phyloP scores from a whole-genome alignment of 2,888 invertebrate species.

The Ennomos fuscantarius region DNA sequence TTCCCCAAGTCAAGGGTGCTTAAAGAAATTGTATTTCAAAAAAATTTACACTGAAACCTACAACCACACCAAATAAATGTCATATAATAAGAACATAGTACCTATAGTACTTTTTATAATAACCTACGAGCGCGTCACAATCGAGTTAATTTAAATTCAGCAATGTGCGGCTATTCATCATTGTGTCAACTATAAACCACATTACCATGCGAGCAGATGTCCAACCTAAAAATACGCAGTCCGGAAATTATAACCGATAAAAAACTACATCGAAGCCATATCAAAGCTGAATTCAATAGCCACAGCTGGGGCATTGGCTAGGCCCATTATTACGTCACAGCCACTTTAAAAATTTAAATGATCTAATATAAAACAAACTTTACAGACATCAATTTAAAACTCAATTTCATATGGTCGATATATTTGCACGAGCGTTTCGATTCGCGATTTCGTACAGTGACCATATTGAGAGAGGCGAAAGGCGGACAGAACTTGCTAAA shows the following conservation, averaged over 20 bases:
- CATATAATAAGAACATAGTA: too few relatives aligned
- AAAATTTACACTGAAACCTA: too few relatives aligned
- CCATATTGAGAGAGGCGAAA: constrained; percentile 48
- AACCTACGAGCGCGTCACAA: not conserved
- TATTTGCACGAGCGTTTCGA: constrained; percentile 9
- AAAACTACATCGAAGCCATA: constrained; percentile 3
- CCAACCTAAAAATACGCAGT: constrained; percentile 15
- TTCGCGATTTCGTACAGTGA: constrained; percentile 50
- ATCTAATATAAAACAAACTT: not conserved
- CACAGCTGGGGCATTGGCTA: not conserved
- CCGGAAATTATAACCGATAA: constrained; percentile 28
- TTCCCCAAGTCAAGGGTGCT: too few relatives aligned
- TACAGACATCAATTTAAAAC: constrained; percentile 8
- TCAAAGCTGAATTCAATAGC: constrained; percentile 8
- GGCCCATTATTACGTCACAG: constrained; percentile 9
- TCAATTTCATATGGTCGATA: constrained; percentile 2
- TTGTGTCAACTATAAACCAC: constrained; percentile 1
- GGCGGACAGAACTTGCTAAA: constrained; percentile 45
- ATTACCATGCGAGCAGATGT: constrained; percentile 8
- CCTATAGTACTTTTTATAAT: too few relatives aligned
- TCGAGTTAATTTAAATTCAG: not conserved
- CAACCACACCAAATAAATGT: too few relatives aligned
- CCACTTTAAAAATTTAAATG: not conserved
- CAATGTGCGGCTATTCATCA: not conserved
- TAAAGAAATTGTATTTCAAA: too few relatives aligned